A percentile compares a stretch with the other conserved stretches of the same genome.
Conservation (phyloP, 1,140 invertebrate genomes). For the Mya arenaria region DNA sequence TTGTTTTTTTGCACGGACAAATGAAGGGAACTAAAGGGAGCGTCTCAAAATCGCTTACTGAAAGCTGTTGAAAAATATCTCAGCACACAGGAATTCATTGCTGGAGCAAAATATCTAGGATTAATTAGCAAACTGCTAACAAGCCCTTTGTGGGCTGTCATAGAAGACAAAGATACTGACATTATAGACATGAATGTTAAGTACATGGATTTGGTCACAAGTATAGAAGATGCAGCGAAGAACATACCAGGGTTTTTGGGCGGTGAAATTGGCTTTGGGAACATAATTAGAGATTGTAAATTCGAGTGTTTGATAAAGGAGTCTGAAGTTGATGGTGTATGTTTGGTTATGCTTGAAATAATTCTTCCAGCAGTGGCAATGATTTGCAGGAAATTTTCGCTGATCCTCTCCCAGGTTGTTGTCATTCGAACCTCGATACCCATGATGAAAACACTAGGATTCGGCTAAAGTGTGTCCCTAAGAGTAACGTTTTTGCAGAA, state of each 20-base stretch:
- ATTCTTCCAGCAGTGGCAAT: not conserved
- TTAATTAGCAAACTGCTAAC: constrained; percentile 7
- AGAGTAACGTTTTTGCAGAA: not conserved
- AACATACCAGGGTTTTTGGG: constrained; percentile 25
- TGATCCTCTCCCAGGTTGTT: constrained; percentile 7
- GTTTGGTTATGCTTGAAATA: not conserved
- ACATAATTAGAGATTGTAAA: not conserved
- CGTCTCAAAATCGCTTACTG: not conserved
- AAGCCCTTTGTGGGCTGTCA: constrained; percentile 4
- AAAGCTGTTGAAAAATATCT: constrained; percentile 14
- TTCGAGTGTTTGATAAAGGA: not conserved
- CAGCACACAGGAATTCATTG: not conserved
- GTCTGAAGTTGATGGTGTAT: not conserved
- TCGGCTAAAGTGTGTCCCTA: not conserved
- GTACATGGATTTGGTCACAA: constrained; percentile 26
- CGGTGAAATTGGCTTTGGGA: constrained; percentile 19
- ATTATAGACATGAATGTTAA: constrained; percentile 48
- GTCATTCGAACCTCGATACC: not conserved
- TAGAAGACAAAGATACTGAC: constrained; percentile 30
- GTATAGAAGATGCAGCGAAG: constrained; percentile 18
- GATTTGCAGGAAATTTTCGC: not conserved
- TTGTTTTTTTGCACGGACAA: constrained; percentile 20
- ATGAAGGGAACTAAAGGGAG: constrained; percentile 1
- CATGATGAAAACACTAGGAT: not conserved
- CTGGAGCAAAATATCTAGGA: constrained; percentile 3